Evolutionary conservation across 1,140 invertebrate genomes (phyloP).

Genomic region (Alviniconcha marisindica): DNA sequence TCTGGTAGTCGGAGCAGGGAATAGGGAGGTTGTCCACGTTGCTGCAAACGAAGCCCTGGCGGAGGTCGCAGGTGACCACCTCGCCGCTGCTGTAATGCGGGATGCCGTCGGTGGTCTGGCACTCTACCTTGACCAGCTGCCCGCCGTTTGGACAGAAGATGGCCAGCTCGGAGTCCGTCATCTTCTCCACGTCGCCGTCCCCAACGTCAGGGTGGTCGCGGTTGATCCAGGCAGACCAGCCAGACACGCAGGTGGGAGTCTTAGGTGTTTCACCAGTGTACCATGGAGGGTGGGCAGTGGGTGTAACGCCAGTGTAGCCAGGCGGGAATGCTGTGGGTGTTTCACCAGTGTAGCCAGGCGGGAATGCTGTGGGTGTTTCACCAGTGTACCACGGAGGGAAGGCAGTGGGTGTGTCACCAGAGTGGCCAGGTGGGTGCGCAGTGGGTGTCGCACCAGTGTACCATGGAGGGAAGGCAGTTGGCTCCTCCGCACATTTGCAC

Average conservation of each 20-base stretch:
- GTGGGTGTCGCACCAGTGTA: background rate
- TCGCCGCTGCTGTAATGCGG: constrained; percentile 50
- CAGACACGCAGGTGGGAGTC: constrained; percentile 42
- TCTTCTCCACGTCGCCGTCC: constrained; percentile 54
- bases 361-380: constrained; percentile 10
- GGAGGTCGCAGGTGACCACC: constrained; percentile 54
- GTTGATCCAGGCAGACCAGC: constrained; percentile 71
- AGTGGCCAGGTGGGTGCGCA: background rate
- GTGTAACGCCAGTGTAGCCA: background rate
- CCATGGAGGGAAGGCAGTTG: background rate
- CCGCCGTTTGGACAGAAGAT: constrained; percentile 49
- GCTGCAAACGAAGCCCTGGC: constrained; percentile 53
- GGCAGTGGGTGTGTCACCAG: background rate
- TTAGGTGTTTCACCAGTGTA: background rate
- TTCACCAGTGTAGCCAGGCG: background rate
- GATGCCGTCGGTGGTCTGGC: constrained; percentile 45
- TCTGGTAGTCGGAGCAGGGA: constrained; percentile 74
- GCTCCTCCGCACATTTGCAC: constrained; percentile 62
- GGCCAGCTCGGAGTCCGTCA: constrained; percentile 45
- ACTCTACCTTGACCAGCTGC: constrained; percentile 60
- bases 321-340: constrained; percentile 28
- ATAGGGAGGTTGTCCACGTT: constrained; percentile 59
- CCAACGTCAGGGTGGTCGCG: constrained; percentile 47
- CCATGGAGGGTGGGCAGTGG: background rate
- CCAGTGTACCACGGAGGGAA: constrained; percentile 8